Percentiles rank a stretch among this genome's conserved stretches.
These are phyloP conservation scores for Percopsis omiscomaycus DNA, from an alignment of 2,797 vertebrate species.

Conservation along the genomic window DNA sequence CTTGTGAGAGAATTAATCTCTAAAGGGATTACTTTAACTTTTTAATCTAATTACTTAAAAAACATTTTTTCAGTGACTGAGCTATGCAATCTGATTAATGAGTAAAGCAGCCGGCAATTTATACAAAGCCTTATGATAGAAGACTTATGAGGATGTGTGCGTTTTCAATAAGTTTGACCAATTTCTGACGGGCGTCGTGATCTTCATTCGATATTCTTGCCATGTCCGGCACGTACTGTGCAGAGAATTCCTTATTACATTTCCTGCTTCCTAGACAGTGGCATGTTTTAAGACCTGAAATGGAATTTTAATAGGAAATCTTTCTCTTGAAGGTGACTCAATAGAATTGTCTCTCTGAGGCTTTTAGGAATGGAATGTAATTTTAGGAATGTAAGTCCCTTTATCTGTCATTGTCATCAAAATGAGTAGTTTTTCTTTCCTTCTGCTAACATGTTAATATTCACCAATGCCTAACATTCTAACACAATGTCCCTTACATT, in stretches of 20 bases:
- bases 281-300: slow-evolving; percentile 38
- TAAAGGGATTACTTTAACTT: slow-evolving; percentile 6
- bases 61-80: neutral
- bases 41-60: neutral
- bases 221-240: slow-evolving; percentile 12
- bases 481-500: slow-evolving; percentile 19
- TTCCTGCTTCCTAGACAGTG: slow-evolving; percentile 16
- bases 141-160: slow-evolving; percentile 13
- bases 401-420: slow-evolving; percentile 16
- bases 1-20: neutral
- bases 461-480: slow-evolving; percentile 5
- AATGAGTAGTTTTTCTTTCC: slow-evolving; percentile 17
- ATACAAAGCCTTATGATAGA: slow-evolving; percentile 8
- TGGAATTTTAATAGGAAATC: slow-evolving; percentile 51
- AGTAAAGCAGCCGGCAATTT: neutral
- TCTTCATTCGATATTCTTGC: slow-evolving; percentile 28
- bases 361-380: slow-evolving; percentile 17
- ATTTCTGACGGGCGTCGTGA: slow-evolving; percentile 10
- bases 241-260: slow-evolving; percentile 29
- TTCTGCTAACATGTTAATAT: too few relatives aligned
- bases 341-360: slow-evolving; percentile 37
- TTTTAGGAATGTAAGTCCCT: slow-evolving; percentile 28
- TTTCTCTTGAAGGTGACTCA: slow-evolving; percentile 39
- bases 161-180: neutral
- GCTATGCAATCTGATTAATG: slow-evolving; percentile 7